Evolutionary conservation across 2,888 invertebrate genomes (phyloP).

Genomic region (Dryobota labecula): DNA sequence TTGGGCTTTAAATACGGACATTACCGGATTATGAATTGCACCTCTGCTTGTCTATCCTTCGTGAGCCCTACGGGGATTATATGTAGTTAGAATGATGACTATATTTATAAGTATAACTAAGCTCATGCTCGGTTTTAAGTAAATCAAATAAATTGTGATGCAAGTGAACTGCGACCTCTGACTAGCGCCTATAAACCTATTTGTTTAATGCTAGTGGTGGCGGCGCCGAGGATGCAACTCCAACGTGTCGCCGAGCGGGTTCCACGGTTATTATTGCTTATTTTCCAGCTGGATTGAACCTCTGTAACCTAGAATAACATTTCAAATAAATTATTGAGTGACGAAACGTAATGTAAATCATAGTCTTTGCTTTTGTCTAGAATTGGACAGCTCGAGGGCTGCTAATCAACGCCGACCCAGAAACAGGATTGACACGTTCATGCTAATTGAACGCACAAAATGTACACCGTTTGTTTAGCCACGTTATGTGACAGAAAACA

Average conservation of each 20-base stretch:
- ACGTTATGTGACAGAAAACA: constrained; percentile 12
- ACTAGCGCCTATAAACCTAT: constrained; percentile 52
- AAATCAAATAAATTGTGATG: constrained; percentile 57
- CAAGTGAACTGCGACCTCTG: constrained; percentile 60
- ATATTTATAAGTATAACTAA: constrained; percentile 23
- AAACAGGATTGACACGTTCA: constrained; percentile 48
- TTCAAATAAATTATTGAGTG: constrained; percentile 41
- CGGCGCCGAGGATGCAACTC: constrained; percentile 52
- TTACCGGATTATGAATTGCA: constrained; percentile 39
- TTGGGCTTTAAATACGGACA: constrained; percentile 30
- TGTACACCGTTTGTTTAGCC: constrained; percentile 8
- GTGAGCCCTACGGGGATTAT: constrained; percentile 11
- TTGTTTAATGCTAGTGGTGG: constrained; percentile 62
- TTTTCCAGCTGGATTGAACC: constrained; percentile 55
- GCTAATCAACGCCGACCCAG: constrained; percentile 63
- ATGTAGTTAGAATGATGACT: constrained; percentile 13
- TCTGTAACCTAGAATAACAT: constrained; percentile 52
- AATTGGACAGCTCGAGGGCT: constrained; percentile 39
- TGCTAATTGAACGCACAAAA: constrained; percentile 48
- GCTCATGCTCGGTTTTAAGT: constrained; percentile 41
- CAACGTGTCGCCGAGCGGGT: constrained; percentile 52
- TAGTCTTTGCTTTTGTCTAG: constrained; percentile 37
- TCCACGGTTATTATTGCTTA: constrained; percentile 57
- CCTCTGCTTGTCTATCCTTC: neutral
- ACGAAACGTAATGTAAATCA: constrained; percentile 24